Evolutionary conservation across 2,797 vertebrate species (phyloP).

Genomic region (Emys orbicularis): DNA sequence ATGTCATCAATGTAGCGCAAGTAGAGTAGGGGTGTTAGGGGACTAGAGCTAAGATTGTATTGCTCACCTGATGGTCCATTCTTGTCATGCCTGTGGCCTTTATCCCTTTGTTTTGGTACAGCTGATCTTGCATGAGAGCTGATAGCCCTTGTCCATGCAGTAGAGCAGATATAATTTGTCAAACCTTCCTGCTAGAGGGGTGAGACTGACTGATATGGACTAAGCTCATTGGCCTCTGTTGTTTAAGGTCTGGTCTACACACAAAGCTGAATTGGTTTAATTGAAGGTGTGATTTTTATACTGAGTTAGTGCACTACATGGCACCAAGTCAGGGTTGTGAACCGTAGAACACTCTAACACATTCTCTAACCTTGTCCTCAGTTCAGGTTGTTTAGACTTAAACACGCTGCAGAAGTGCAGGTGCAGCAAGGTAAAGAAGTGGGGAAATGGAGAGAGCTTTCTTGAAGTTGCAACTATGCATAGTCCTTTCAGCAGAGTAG

Average conservation of each 20-base stretch:
- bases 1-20: too few relatives aligned
- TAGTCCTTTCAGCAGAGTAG: background rate
- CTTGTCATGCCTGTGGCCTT: background rate
- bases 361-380: background rate
- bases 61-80: background rate
- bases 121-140: background rate
- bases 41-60: background rate
- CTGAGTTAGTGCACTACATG: too few relatives aligned
- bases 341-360: background rate
- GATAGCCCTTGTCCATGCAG: fast-evolving
- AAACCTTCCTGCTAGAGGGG: background rate
- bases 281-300: background rate
- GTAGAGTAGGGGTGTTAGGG: too few relatives aligned
- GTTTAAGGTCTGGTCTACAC: background rate
- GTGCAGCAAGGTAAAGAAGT: fast-evolving
- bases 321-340: background rate
- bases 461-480: background rate
- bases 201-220: fast-evolving
- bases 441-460: background rate
- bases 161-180: background rate
- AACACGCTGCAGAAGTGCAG: fast-evolving
- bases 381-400: background rate
- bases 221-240: background rate
- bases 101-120: background rate
- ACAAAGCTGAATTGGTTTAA: background rate